Evolutionary conservation across 2,888 invertebrate species (phyloP), one percentile per base, ranked within the genome.

Genomic region (Camponotus fellah): DNA sequence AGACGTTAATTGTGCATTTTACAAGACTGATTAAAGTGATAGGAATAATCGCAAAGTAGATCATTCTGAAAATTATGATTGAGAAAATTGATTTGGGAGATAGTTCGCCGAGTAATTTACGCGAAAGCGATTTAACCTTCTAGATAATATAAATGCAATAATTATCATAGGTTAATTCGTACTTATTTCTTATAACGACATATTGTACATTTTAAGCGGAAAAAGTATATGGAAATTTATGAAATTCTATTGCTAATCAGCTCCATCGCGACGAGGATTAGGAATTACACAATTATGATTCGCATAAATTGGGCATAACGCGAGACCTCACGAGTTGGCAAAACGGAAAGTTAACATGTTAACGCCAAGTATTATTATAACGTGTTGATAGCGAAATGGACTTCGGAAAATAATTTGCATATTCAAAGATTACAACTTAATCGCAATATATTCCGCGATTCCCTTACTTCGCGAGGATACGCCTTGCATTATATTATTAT

Each of bases 351-450:
- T 64, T 75, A 75, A 60, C 49, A 46, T 62, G 74, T 86, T 85
- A 85, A 88, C 74, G 74, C 72, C 62, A 46, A 62, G 79, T 72
- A 40, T 89, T 85, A 86, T 85, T 84, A 72, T 75, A 75, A 72
- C 72, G 83, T 85, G 88, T 85, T 85, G 83, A 87, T 86, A 87
- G 85, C 60, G 40, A 81, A 87, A 90, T 74, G 66, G 83, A 74
- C 84, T 86, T 86, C 72, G 86, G 81, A 83, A 85, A 87, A 86
- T 90, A 87, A 91, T 92, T 91, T 91, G 87, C 90, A 89, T 91
- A 92, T 86, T 85, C 85, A 81, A 87, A 66, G 89, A 89, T 92
- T 91, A 91, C 88, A 87, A 88, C 87, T 91, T 88, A 89, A 91
- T 91, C 88, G 87, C 88, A 80, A 90, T 88, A 85, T 84, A 86